A percentile compares a stretch with the other conserved stretches of the same genome.
These are phyloP conservation scores for Neoseiulus cucumeris DNA, from an alignment of 1,140 invertebrate species.

Conservation along the genomic window DNA sequence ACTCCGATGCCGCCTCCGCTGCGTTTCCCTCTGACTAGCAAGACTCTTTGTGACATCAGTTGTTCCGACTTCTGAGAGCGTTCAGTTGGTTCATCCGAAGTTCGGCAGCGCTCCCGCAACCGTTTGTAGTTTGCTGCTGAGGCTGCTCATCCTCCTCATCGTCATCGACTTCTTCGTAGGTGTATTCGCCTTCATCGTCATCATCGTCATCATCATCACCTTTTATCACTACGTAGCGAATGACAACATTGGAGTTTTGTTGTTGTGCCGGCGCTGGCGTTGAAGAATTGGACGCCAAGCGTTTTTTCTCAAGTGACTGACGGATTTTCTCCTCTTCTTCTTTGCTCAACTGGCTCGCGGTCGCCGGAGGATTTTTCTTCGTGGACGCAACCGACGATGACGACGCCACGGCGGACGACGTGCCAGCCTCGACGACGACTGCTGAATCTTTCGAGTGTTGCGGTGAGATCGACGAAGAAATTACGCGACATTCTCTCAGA, in stretches of 20 bases:
- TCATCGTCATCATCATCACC: not conserved
- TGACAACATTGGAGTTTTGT: not conserved
- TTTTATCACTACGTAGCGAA: not conserved
- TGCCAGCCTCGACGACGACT: too few species aligned
- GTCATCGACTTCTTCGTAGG: slow-evolving; percentile 4
- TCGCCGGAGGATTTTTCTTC: not conserved
- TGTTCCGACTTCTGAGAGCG: not conserved
- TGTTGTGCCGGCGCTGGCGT: not conserved
- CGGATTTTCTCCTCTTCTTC: not conserved
- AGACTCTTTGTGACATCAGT: not conserved
- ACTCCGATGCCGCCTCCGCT: too few species aligned
- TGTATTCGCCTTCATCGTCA: not conserved
- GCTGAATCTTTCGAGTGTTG: too few species aligned
- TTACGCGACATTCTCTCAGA: too few species aligned
- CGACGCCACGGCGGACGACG: too few species aligned
- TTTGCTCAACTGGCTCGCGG: not conserved
- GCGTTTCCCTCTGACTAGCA: not conserved
- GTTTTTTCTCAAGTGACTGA: not conserved
- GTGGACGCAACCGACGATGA: too few species aligned
- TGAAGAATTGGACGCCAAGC: not conserved
- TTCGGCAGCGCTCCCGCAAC: not conserved
- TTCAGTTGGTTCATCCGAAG: not conserved
- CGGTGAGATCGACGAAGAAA: too few species aligned
- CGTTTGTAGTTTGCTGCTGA: not conserved
- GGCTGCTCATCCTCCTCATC: not conserved